phyloP scores from a whole-genome alignment of 1,140 invertebrate genomes.

The Bombus vancouverensis region DNA sequence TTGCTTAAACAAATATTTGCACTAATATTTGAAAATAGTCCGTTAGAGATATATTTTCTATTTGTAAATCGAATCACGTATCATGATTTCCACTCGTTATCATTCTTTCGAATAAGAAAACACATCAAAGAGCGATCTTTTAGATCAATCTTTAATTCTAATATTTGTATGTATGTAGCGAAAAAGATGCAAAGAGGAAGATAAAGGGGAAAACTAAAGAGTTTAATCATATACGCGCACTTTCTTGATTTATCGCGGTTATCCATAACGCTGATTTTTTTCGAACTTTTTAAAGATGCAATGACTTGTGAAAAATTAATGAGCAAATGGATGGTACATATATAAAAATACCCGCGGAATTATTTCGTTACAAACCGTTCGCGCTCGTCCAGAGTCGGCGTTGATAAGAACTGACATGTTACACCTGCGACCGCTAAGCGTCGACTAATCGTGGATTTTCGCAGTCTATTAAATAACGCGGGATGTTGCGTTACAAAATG shows the following conservation, averaged over 20 bases:
- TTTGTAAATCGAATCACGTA: neutral
- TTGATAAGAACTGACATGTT: conserved; percentile 33
- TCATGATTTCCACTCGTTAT: neutral
- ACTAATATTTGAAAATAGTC: neutral
- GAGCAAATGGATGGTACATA: neutral
- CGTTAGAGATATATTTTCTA: neutral
- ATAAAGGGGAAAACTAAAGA: neutral
- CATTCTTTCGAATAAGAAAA: neutral
- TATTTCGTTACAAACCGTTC: conserved; percentile 30
- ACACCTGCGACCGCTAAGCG: conserved; percentile 22
- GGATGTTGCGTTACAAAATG: neutral
- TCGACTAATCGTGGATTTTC: conserved; percentile 29
- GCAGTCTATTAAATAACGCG: conserved; percentile 1
- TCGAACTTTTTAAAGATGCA: neutral
- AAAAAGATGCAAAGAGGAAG: neutral
- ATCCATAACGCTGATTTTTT: too few relatives aligned
- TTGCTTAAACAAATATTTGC: neutral
- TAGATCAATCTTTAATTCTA: neutral
- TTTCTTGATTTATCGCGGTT: neutral
- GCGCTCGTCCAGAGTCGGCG: neutral
- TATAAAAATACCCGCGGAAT: conserved; percentile 19
- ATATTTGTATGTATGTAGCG: neutral
- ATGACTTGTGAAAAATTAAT: neutral
- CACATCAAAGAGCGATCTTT: neutral
- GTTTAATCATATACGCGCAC: neutral